Evolutionary conservation across 2,113 vertebrate species (phyloP).

Genomic region (Vulpes lagopus): DNA sequence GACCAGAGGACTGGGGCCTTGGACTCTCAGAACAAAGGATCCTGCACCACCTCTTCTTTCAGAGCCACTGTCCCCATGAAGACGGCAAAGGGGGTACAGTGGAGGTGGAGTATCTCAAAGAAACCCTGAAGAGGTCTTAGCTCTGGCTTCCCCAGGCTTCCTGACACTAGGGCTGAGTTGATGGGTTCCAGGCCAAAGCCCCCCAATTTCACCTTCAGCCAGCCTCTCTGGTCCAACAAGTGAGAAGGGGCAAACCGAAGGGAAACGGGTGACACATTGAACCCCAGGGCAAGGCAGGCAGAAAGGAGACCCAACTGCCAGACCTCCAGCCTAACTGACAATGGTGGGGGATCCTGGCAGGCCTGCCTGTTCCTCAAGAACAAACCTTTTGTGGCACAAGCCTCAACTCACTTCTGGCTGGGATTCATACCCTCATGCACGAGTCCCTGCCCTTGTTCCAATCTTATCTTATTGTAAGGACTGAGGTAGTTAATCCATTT

Average conservation of each 20-base stretch:
- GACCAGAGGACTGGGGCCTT: neutral
- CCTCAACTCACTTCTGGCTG: constrained; percentile 61
- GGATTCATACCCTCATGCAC: neutral
- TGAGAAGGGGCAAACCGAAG: neutral
- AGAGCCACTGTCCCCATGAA: neutral
- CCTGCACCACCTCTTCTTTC: constrained; percentile 1
- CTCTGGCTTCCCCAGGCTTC: constrained; percentile 37
- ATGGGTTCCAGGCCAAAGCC: neutral
- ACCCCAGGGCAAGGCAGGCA: constrained; percentile 13
- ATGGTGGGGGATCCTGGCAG: neutral
- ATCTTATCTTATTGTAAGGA: constrained; percentile 70
- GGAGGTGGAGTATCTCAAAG: constrained; percentile 29
- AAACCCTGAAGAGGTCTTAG: constrained; percentile 56
- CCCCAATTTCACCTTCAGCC: neutral
- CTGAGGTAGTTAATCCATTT: constrained; percentile 87
- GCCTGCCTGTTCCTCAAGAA: constrained; percentile 57
- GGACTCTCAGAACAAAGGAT: constrained; percentile 48
- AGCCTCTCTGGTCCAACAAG: constrained; percentile 12
- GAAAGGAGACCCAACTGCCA: neutral
- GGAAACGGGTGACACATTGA: neutral
- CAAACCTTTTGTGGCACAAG: constrained; percentile 60
- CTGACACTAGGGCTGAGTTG: neutral
- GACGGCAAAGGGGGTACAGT: neutral
- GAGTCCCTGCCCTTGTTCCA: constrained; percentile 39
- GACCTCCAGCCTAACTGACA: neutral